Percentiles rank a stretch among this genome's conserved stretches.
These are phyloP conservation scores for Tribolium castaneum DNA, from an alignment of 1,140 invertebrate genomes.

Conservation along the genomic window DNA sequence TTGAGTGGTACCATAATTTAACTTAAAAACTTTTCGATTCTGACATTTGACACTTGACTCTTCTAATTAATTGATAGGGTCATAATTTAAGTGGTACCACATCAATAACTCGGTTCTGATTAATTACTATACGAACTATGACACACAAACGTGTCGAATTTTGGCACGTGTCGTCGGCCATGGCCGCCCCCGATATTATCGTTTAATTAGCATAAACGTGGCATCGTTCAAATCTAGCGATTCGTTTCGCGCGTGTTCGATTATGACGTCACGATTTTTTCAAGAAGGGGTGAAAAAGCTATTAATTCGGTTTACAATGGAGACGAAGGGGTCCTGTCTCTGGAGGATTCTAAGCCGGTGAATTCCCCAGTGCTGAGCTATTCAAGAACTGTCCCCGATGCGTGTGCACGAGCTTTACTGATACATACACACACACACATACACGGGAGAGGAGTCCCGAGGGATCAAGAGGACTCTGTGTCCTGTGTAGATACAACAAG, in stretches of 20 bases:
- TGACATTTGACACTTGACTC: not conserved
- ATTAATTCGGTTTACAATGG: conserved; percentile 28
- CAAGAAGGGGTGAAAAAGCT: conserved; percentile 16
- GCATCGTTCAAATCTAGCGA: conserved; percentile 3
- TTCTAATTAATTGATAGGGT: not conserved
- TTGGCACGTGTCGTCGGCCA: not conserved
- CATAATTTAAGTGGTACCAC: too few species aligned
- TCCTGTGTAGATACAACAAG: conserved; percentile 1
- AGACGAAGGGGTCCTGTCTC: conserved; percentile 8
- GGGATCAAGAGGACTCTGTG: not conserved
- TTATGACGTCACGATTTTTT: conserved; percentile 17
- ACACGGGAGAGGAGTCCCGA: not conserved
- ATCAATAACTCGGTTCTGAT: too few species aligned
- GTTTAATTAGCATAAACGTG: conserved; percentile 22
- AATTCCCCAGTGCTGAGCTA: conserved; percentile 16
- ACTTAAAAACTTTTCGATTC: not conserved
- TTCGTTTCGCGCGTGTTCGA: conserved; percentile 15
- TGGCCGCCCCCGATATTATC: conserved; percentile 22
- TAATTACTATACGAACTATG: too few species aligned
- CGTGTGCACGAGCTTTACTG: not conserved
- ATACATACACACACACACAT: not conserved
- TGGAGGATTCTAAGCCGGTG: conserved; percentile 13
- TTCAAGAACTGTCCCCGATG: conserved; percentile 11
- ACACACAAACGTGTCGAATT: not conserved
- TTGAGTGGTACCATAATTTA: not conserved